Evolutionary conservation across 2,888 invertebrate genomes (phyloP).

Genomic region (Protula sp.): DNA sequence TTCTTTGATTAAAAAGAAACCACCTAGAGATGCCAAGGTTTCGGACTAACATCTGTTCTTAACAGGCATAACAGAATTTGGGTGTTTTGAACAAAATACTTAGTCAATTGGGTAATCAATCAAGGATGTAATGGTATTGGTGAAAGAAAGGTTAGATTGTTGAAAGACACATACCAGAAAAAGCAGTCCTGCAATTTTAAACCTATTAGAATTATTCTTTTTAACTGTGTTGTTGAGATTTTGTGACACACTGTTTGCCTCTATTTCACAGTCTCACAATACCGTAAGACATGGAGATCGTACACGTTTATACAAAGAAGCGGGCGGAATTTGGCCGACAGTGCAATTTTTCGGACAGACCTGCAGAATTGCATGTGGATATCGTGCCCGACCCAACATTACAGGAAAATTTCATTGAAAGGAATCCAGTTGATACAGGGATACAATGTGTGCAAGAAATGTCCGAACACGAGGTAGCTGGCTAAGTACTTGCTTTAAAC

Average conservation of each 20-base stretch:
- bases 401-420: constrained; percentile 48
- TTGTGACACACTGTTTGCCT: not conserved
- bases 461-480: constrained; percentile 54
- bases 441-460: constrained; percentile 54
- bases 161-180: too few species aligned
- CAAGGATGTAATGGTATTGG: too few species aligned
- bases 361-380: constrained; percentile 55
- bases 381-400: constrained; percentile 50
- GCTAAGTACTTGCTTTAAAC: constrained; percentile 3
- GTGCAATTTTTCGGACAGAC: constrained; percentile 53
- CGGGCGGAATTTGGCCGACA: constrained; percentile 54
- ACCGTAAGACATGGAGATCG: constrained; percentile 49
- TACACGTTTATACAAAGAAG: constrained; percentile 55
- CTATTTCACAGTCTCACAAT: not conserved
- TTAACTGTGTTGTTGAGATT: too few species aligned
- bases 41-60: too few species aligned
- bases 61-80: too few species aligned
- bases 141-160: too few species aligned
- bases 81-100: too few species aligned
- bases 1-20: too few species aligned
- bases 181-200: too few species aligned
- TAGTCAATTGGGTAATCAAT: too few species aligned
- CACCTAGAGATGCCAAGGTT: too few species aligned
- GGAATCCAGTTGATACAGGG: constrained; percentile 51
- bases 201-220: too few species aligned